Conservation (phyloP, 1,140 invertebrate genomes). For the Drosophila yakuba region DNA sequence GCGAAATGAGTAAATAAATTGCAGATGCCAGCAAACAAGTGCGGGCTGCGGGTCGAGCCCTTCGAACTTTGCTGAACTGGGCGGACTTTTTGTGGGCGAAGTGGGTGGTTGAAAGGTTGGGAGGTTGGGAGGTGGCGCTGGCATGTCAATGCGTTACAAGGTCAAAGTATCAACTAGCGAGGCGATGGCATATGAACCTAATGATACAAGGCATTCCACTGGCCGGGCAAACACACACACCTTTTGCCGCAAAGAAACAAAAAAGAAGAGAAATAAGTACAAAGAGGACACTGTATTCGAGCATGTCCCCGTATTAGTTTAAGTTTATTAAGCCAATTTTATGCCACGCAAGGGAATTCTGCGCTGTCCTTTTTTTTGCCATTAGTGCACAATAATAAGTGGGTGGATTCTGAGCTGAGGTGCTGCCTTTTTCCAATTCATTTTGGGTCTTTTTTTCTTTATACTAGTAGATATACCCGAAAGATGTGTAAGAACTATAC, state of each 20-base stretch:
- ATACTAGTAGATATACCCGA: neutral
- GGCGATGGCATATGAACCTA: conserved; percentile 71
- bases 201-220: conserved; percentile 55
- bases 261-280: conserved; percentile 7
- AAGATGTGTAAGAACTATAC: conserved; percentile 7
- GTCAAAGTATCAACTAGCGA: conserved; percentile 71
- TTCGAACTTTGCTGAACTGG: conserved; percentile 40
- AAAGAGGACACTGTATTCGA: conserved; percentile 39
- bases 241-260: neutral
- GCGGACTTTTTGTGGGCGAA: conserved; percentile 7
- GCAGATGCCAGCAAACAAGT: conserved; percentile 70
- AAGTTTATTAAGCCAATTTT: conserved; percentile 75
- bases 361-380: conserved; percentile 19
- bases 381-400: conserved; percentile 17
- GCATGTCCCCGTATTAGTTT: conserved; percentile 60
- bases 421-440: neutral
- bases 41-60: conserved; percentile 22
- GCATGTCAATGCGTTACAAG: conserved; percentile 62
- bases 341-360: conserved; percentile 55
- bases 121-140: neutral
- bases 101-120: neutral
- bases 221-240: conserved; percentile 17
- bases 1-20: conserved; percentile 65
- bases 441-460: conserved; percentile 12
- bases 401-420: neutral